These are phyloP conservation scores for Philaethria dido DNA, from an alignment of 2,888 invertebrate species.

Conservation along the genomic window DNA sequence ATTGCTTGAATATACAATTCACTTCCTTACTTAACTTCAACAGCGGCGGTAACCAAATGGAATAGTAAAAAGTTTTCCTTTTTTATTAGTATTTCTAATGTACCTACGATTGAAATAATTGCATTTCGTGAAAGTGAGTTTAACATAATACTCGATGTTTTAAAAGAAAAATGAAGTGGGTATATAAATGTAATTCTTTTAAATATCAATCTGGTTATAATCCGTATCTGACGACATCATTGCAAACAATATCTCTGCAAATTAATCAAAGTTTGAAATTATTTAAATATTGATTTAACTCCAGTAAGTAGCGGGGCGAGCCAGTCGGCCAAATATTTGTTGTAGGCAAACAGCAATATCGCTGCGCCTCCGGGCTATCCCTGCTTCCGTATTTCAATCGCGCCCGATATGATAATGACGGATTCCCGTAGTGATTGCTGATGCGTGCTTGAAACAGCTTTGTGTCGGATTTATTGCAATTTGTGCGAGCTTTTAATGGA, in stretches of 20 bases:
- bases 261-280: conserved; percentile 83
- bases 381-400: conserved; percentile 54
- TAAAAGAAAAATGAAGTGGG: neutral
- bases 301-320: conserved; percentile 75
- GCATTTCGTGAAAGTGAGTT: neutral
- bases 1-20: too few relatives aligned
- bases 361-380: conserved; percentile 53
- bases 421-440: conserved; percentile 62
- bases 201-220: conserved; percentile 40
- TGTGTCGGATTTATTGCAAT: conserved; percentile 60
- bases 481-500: conserved; percentile 43
- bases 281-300: conserved; percentile 83
- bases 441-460: conserved; percentile 63
- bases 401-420: conserved; percentile 76
- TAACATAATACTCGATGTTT: neutral
- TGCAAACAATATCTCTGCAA: conserved; percentile 78
- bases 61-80: too few relatives aligned
- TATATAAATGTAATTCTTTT: neutral
- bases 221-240: conserved; percentile 65
- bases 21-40: too few relatives aligned
- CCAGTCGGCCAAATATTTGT: conserved; percentile 69
- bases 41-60: too few relatives aligned
- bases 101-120: too few relatives aligned
- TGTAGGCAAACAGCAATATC: conserved; percentile 78
- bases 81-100: too few relatives aligned